Percentiles rank a stretch among this genome's conserved stretches.
Conservation (phyloP, 2,113 vertebrate species). For the Varanus komodoensis region DNA sequence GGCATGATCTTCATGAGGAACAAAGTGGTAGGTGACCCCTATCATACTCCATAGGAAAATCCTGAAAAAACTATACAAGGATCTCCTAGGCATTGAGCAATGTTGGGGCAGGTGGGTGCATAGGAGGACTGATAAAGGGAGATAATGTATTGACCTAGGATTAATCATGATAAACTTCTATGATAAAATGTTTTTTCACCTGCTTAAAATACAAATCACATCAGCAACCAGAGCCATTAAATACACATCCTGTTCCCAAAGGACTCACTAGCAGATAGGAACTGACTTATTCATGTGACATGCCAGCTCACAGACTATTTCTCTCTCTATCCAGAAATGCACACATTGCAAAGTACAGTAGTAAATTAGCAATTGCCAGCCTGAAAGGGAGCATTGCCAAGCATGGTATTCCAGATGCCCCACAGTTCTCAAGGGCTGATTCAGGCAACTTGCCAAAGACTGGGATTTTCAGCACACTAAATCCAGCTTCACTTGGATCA, state of each 20-base stretch:
- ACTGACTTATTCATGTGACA: background rate
- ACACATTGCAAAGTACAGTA: background rate
- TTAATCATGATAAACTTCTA: background rate
- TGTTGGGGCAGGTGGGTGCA: too few species aligned
- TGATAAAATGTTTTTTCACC: background rate
- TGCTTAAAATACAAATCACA: background rate
- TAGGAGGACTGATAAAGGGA: too few species aligned
- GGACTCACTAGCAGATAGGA: background rate
- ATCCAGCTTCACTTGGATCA: too few species aligned
- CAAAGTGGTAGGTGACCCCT: too few species aligned
- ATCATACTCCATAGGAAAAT: background rate
- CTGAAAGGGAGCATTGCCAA: background rate
- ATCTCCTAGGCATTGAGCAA: background rate
- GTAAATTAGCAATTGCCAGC: background rate
- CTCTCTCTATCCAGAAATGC: background rate
- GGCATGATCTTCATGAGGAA: too few species aligned
- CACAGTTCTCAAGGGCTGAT: background rate
- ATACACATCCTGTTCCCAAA: background rate
- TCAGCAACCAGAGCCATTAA: background rate
- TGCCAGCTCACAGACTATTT: background rate
- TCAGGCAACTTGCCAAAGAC: too few species aligned
- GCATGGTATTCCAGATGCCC: background rate
- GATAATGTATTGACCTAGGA: background rate
- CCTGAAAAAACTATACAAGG: background rate
- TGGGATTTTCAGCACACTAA: too few species aligned